These are phyloP conservation scores for Sebastes minor DNA, from an alignment of 2,797 vertebrate species.

Conservation along the genomic window DNA sequence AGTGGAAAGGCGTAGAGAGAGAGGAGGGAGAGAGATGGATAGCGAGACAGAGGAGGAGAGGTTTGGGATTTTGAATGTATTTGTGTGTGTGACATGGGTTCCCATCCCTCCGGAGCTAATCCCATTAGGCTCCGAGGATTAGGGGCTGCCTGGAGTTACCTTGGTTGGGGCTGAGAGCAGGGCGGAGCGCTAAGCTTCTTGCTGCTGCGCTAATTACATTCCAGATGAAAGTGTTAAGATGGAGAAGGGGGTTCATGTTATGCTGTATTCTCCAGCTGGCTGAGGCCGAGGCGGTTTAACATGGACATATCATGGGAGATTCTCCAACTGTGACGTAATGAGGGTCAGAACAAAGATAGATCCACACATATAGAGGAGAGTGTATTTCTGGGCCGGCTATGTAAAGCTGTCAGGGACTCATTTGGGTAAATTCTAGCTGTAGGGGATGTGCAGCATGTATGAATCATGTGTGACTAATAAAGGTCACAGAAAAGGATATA, in stretches of 20 bases:
- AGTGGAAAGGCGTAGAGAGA: conserved; percentile 22
- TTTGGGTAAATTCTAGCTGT: conserved; percentile 29
- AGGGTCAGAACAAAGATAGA: conserved; percentile 20
- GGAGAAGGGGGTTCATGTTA: conserved; percentile 27
- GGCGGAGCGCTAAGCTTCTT: conserved; percentile 72
- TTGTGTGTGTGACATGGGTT: conserved; percentile 72
- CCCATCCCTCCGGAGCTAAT: conserved; percentile 78
- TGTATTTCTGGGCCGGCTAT: conserved; percentile 17
- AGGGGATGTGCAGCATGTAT: conserved; percentile 8
- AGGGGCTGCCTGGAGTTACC: conserved; percentile 74
- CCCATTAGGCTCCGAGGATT: conserved; percentile 82
- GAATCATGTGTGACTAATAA: conserved; percentile 21
- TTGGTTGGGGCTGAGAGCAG: conserved; percentile 65
- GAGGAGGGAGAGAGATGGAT: conserved; percentile 25
- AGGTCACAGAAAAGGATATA: neutral
- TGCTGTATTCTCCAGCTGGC: conserved; percentile 24
- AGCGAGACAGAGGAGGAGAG: conserved; percentile 31
- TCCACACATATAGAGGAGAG: neutral
- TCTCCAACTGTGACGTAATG: conserved; percentile 21
- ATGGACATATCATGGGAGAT: conserved; percentile 43
- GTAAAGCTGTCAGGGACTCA: conserved; percentile 25
- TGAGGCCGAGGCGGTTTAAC: conserved; percentile 35
- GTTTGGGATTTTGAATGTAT: conserved; percentile 50
- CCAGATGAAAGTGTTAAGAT: conserved; percentile 78
- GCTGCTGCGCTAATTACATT: conserved; percentile 82